A percentile compares a stretch with the other conserved stretches of the same genome.
Evolutionary conservation across 2,797 vertebrate genomes (phyloP).

Genomic region (Cuculus canorus): DNA sequence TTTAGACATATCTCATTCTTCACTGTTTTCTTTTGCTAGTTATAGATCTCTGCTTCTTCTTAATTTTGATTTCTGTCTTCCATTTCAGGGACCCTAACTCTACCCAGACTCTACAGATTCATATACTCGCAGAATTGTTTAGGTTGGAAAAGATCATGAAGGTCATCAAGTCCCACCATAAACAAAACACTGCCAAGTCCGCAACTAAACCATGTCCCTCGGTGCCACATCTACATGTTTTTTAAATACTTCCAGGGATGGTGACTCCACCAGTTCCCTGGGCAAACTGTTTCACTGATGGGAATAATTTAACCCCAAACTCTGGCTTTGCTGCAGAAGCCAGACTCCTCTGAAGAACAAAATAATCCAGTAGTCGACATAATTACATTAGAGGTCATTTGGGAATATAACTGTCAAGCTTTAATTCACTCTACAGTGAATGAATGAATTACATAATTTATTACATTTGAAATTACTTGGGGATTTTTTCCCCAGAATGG

Average conservation of each 20-base stretch:
- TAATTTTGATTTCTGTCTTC: not conserved
- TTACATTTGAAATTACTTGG: not conserved
- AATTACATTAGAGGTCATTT: not conserved
- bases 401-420: not conserved
- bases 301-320: not conserved
- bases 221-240: no score
- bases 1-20: not conserved
- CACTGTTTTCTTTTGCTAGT: not conserved
- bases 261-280: no score
- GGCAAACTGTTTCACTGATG: no score
- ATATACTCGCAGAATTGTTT: no score
- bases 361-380: not conserved
- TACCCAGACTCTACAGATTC: not conserved
- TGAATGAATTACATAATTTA: not conserved
- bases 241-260: no score
- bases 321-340: not conserved
- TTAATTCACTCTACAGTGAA: not conserved
- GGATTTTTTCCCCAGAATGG: accelerated
- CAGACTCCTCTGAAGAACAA: not conserved
- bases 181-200: no score
- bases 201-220: no score
- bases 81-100: not conserved
- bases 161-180: no score
- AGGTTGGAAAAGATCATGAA: no score
- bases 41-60: not conserved